Conservation (phyloP, 2,113 vertebrate species). For the Podocnemis expansa region DNA sequence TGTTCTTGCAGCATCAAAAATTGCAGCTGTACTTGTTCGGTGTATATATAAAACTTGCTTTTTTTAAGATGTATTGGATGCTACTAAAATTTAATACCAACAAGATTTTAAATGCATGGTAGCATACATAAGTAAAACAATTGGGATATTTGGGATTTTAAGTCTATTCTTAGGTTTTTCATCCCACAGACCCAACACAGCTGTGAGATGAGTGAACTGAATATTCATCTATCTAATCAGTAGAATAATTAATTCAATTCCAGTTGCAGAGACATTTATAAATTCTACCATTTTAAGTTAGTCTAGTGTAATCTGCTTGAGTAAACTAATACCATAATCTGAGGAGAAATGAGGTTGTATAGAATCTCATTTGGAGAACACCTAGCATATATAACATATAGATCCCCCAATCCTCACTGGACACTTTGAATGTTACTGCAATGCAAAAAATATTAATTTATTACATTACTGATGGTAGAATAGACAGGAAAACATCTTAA, state of each 20-base stretch:
- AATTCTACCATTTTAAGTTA: background rate
- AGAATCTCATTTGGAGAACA: background rate
- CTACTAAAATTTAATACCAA: background rate
- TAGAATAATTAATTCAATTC: background rate
- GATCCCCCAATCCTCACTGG: background rate
- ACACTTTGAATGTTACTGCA: background rate
- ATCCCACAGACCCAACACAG: background rate
- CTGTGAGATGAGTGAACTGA: background rate
- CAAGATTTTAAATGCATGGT: background rate
- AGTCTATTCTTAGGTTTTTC: background rate
- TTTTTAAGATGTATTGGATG: background rate
- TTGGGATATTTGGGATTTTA: background rate
- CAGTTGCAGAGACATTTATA: background rate
- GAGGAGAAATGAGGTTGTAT: background rate
- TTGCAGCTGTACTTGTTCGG: background rate
- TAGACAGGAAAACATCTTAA: background rate
- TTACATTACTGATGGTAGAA: background rate
- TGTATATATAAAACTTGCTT: background rate
- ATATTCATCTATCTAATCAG: background rate
- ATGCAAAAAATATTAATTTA: background rate
- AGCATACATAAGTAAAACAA: background rate
- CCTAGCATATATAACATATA: background rate
- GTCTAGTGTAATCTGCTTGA: background rate
- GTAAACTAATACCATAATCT: accelerated
- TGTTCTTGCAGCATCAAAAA: background rate